A percentile compares a stretch with the other conserved stretches of the same genome.
phyloP scores from a whole-genome alignment of 2,797 vertebrate genomes.

The Enteromius mattozi region DNA sequence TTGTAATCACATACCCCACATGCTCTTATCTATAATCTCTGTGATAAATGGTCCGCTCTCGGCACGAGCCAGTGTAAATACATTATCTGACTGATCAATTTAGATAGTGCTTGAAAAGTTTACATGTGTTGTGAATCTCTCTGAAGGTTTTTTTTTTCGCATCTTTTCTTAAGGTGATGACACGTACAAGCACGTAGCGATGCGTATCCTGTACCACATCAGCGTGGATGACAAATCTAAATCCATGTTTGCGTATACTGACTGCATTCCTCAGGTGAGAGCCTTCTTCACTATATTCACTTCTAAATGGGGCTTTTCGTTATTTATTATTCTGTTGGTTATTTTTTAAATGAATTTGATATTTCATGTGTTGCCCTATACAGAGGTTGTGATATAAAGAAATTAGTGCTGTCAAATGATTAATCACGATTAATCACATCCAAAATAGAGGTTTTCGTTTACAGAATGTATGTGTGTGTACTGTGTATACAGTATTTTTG shows the following conservation, averaged over 20 bases:
- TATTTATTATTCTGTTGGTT: not conserved
- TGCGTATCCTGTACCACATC: constrained; percentile 94
- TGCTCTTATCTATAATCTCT: constrained; percentile 69
- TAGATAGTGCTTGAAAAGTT: constrained; percentile 60
- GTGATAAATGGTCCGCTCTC: constrained; percentile 29
- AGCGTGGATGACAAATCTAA: constrained; percentile 95
- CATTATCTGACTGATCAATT: constrained; percentile 78
- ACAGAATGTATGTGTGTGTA: no score
- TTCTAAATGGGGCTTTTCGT: not conserved
- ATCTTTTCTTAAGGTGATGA: constrained; percentile 82
- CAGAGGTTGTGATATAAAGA: not conserved
- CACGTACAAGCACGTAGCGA: constrained; percentile 87
- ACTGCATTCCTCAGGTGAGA: constrained; percentile 92
- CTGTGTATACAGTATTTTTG: no score
- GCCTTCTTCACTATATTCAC: not conserved
- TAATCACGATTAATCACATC: no score
- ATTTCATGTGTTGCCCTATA: not conserved
- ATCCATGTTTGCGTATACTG: constrained; percentile 93
- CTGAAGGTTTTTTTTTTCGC: not conserved
- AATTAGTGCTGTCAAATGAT: no score
- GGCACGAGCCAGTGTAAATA: constrained; percentile 61
- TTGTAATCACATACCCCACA: constrained; percentile 53
- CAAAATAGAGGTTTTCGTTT: no score
- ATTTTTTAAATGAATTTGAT: not conserved
- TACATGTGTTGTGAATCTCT: constrained; percentile 1